Base-by-base conservation (phyloP, 2,113 vertebrate genomes). In the Pteruthius melanotis region DNA sequence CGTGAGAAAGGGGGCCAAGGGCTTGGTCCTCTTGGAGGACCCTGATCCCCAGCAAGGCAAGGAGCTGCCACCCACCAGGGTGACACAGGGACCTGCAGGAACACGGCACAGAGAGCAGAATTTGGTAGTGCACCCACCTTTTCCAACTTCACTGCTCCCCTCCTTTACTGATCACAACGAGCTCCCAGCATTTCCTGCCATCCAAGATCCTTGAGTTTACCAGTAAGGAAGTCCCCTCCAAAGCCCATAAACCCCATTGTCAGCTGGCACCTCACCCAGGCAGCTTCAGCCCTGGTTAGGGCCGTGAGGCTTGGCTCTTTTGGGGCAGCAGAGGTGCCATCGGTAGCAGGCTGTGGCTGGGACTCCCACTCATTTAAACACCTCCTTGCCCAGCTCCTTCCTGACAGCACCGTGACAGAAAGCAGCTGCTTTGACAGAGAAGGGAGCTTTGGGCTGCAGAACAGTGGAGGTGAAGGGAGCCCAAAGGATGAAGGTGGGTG, bases 401-500 rank as follows among this genome's bases (percentile, higher is more conserved):
- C 42, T 2, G 0, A 37, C 0, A 0, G 44, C 1, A 2, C 39
- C 0, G 1, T 33, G 79, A 66, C 17, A 7, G n/a, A 70, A 66
- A 92, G 39, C 81, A 95, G 81, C 83, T 85, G 91, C 83, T 95
- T 16, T 53, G 23, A 7, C 1, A 3, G 54, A 35, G 40, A 40
- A 79, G 8, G 19, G 54, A 52, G 37, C 16, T 30, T 44, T 1
- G 4, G 39, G 83, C 49, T 82, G 65, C 0, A 0, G 45, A 16
- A 17, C 0, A 24, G 15, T 1, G 2, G 44, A 64, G 57, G 11
- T 47, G 47, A 56, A 90, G 72, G 45, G 52, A 83, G 13, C n/a
- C 24, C 0, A 0, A 37, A 65, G 45, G 45, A 44, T 60, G 59
- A 44, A 69, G 35, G 63, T 0, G 0, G 8, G 16, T 61, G 23